phyloP scores from a whole-genome alignment of 2,113 vertebrate species.

The Todiramphus saurophagus region DNA sequence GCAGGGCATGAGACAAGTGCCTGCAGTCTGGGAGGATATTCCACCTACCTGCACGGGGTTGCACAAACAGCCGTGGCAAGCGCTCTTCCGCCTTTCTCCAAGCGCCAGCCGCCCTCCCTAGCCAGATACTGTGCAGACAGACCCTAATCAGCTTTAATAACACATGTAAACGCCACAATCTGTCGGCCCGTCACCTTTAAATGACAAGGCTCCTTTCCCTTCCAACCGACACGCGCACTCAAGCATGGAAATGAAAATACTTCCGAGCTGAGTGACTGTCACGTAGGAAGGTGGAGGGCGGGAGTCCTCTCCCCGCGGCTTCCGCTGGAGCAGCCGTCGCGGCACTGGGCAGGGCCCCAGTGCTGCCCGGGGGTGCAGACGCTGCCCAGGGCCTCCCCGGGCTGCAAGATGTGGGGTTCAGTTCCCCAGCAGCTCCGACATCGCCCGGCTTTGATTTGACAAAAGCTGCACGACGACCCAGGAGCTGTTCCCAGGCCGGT shows the following conservation, averaged over 20 bases:
- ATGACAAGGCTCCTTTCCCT: constrained; percentile 7
- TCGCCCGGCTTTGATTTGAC: background rate
- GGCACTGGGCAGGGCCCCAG: background rate
- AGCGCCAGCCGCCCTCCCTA: background rate
- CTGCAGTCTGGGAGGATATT: background rate
- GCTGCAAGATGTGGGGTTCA: background rate
- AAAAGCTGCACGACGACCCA: background rate
- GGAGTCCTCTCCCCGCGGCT: background rate
- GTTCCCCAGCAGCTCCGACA: background rate
- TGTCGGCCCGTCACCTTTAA: background rate
- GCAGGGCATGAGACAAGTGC: background rate
- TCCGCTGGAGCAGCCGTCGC: no score
- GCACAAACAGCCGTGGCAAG: background rate
- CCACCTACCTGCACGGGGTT: background rate
- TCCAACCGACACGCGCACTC: background rate
- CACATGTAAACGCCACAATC: background rate
- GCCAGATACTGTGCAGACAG: background rate
- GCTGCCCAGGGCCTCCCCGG: background rate
- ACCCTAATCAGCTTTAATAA: background rate
- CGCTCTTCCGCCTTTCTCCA: background rate
- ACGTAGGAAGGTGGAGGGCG: background rate
- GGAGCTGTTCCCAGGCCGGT: accelerated
- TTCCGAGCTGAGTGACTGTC: background rate
- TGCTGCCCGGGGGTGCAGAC: background rate
- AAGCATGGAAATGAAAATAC: background rate